Conservation (phyloP, 2,888 invertebrate genomes). For the Pseudanteris insignis region DNA sequence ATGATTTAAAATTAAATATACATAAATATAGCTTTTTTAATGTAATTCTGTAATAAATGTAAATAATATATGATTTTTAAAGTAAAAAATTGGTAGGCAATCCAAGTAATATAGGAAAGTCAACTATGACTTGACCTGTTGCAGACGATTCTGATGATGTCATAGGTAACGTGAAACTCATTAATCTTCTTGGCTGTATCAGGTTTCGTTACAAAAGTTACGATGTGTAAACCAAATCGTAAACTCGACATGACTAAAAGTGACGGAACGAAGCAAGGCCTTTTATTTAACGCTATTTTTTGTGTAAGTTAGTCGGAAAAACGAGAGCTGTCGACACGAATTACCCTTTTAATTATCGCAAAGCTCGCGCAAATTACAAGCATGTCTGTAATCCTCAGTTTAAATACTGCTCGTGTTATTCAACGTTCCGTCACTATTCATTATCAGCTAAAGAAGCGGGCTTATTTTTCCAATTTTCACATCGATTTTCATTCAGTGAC, state of each 20-base stretch:
- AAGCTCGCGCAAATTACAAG: conserved; percentile 29
- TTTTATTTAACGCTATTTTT: conserved; percentile 29
- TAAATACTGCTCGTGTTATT: conserved; percentile 32
- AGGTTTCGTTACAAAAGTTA: conserved; percentile 22
- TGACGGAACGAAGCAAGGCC: conserved; percentile 5
- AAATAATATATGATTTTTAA: no score
- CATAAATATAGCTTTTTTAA: no score
- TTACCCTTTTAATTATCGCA: conserved; percentile 42
- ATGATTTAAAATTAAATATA: no score
- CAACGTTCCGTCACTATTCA: conserved; percentile 25
- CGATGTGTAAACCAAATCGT: conserved; percentile 19
- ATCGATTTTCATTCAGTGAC: no score
- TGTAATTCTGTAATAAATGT: not conserved
- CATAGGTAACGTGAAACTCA: conserved; percentile 26
- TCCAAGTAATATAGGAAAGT: no score
- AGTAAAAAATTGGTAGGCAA: no score
- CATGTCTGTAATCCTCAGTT: conserved; percentile 30
- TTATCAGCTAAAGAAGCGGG: conserved; percentile 37
- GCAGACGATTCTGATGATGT: conserved; percentile 26
- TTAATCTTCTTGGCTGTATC: conserved; percentile 28
- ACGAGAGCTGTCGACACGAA: conserved; percentile 24
- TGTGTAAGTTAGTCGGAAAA: conserved; percentile 15
- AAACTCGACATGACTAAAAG: conserved; percentile 5
- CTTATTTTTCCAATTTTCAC: no score
- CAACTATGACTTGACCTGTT: conserved; percentile 33